Evolutionary conservation across 2,797 vertebrate genomes (phyloP), one percentile per base, ranked within the genome.

Genomic region (Notoglanidium macrostoma): DNA sequence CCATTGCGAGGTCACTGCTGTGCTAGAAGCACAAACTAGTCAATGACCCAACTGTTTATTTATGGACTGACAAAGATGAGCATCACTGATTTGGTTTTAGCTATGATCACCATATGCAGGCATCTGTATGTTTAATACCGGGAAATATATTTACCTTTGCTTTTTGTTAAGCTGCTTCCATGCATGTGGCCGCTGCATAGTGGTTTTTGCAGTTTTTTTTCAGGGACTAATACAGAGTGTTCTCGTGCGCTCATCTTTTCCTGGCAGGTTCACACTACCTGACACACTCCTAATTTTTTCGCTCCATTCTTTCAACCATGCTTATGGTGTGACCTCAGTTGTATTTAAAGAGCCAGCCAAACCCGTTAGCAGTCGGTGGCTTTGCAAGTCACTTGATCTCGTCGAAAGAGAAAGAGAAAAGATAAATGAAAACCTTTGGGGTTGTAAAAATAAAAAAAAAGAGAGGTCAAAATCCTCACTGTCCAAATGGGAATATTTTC

Each of bases 1-100:
- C 87, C 92, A 93, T 90, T 91, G 87, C 46, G 54, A 88, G 92
- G 90, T 93, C 93, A 82, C 91, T 86, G 67, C 93, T 91, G 88
- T 92, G 90, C 87, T 92, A 89, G 91, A 94, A 92, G 40, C 92
- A 35, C 88, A 88, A 91, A 91, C 87, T 89, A 89, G 91, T 92
- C 91, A 93, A 92, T 95, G 92, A 94, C 94, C 89, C 88, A 92
- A 88, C 91, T 92, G 92, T 91, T 90, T 93, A 94, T 91, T 95
- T 92, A 74, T 59, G 88, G 93, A 89, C 89, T 78, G 59, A 85
- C 8, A 54, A 67, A 77, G 19, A 32, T 77, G 15, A 35, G 57
- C 59, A 51, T 76, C 40, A 76, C 15, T 29, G 26, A 65, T 44
- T 82, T 67, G 26, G 44, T 5, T 65, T 29, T 82, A 44, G 40